Percentiles rank a stretch among this genome's conserved stretches.
These are phyloP conservation scores for Drosophila willistoni DNA, from an alignment of 1,140 invertebrate species.

Conservation along the genomic window DNA sequence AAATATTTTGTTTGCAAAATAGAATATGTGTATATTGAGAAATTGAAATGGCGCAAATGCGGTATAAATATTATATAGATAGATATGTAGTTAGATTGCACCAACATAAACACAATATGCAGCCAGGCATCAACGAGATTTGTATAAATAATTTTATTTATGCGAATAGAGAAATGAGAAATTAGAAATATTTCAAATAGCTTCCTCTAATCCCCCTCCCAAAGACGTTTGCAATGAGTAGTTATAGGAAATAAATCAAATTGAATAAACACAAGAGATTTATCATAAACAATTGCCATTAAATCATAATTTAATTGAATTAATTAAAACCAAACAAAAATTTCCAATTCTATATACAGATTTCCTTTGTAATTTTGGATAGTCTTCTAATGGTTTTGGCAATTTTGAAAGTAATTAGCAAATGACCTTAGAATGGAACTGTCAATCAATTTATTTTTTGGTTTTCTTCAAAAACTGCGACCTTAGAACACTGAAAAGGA, in stretches of 20 bases:
- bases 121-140: conserved; percentile 41
- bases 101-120: conserved; percentile 78
- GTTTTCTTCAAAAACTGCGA: conserved; percentile 26
- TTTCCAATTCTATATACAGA: too few relatives aligned
- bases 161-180: conserved; percentile 57
- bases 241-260: conserved; percentile 57
- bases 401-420: conserved; percentile 64
- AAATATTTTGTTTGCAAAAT: conserved; percentile 66
- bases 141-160: conserved; percentile 79
- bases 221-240: not conserved
- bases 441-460: conserved; percentile 67
- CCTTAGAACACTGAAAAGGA: conserved; percentile 52
- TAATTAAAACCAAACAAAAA: not conserved
- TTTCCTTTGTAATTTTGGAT: too few relatives aligned
- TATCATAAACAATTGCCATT: conserved; percentile 11
- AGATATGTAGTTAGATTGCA: conserved; percentile 39
- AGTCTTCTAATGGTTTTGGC: conserved; percentile 1
- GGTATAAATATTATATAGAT: conserved; percentile 46
- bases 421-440: conserved; percentile 52
- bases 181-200: conserved; percentile 64
- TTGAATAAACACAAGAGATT: conserved; percentile 53
- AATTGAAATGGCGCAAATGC: conserved; percentile 67
- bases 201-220: conserved; percentile 35
- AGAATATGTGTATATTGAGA: conserved; percentile 6
- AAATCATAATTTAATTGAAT: not conserved